These are phyloP conservation scores for Glandiceps talaboti DNA, from an alignment of 53 echinoderm and acorn worm genomes.

Conservation along the genomic window DNA sequence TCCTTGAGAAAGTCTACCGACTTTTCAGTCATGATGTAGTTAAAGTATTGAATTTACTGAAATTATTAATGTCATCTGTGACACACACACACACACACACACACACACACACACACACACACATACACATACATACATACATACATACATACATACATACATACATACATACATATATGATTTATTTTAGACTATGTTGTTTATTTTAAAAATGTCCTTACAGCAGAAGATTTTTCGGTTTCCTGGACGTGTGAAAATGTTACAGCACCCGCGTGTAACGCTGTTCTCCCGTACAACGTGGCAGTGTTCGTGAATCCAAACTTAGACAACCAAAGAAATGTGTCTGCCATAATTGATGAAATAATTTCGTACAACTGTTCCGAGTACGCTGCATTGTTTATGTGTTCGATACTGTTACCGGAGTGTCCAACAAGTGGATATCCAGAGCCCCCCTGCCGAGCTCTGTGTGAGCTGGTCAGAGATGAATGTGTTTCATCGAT, in stretches of 20 bases:
- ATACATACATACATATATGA: too few relatives aligned
- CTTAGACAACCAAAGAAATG: not conserved
- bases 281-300: not conserved
- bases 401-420: not conserved
- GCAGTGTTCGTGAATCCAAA: not conserved
- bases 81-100: too few relatives aligned
- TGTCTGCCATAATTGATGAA: not conserved
- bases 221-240: too few relatives aligned
- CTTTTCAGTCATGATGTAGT: too few relatives aligned
- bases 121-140: too few relatives aligned
- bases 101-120: too few relatives aligned
- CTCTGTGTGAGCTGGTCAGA: not conserved
- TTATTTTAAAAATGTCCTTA: too few relatives aligned
- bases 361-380: not conserved
- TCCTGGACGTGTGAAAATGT: not conserved
- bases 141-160: too few relatives aligned
- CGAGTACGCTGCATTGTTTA: not conserved
- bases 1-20: too few relatives aligned
- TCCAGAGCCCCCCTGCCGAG: not conserved
- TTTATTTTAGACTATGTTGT: too few relatives aligned
- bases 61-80: too few relatives aligned
- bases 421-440: not conserved
- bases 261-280: not conserved
- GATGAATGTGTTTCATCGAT: not conserved
- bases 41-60: too few relatives aligned